Percentiles rank a stretch among this genome's conserved stretches.
Conservation (phyloP, 1,140 invertebrate species). For the Micrasema longulum region DNA sequence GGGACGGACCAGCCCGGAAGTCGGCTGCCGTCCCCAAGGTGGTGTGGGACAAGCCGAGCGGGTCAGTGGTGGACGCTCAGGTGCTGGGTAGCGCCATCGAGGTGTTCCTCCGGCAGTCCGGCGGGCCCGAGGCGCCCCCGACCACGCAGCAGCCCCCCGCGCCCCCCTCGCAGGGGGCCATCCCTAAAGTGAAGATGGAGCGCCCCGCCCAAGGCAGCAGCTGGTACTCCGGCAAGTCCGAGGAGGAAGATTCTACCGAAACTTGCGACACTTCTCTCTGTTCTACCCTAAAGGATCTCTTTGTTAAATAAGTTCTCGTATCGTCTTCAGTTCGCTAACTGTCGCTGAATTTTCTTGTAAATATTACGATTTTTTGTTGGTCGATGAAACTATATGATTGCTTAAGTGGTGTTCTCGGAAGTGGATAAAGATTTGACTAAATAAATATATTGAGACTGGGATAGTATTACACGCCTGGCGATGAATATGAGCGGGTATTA, state of each 20-base stretch:
- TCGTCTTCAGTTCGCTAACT: neutral
- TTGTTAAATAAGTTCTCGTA: conserved; percentile 74
- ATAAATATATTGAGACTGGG: conserved; percentile 46
- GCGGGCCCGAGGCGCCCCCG: conserved; percentile 59
- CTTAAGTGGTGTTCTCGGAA: conserved; percentile 1
- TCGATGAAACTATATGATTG: too few relatives aligned
- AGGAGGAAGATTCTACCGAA: conserved; percentile 75
- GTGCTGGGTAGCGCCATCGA: conserved; percentile 84
- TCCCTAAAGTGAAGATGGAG: conserved; percentile 56
- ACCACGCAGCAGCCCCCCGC: conserved; percentile 55
- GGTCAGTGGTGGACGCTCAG: conserved; percentile 81
- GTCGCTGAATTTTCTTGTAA: conserved; percentile 23
- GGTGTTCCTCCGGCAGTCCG: conserved; percentile 76
- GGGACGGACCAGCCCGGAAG: conserved; percentile 22
- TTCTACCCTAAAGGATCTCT: conserved; percentile 84
- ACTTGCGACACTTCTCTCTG: conserved; percentile 81
- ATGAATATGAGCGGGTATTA: too few relatives aligned
- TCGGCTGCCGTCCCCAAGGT: conserved; percentile 64
- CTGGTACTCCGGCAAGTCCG: conserved; percentile 70
- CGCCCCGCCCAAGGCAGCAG: conserved; percentile 42
- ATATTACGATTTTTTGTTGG: too few relatives aligned
- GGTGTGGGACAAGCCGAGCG: conserved; percentile 78
- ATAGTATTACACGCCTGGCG: too few relatives aligned
- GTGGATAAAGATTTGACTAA: conserved; percentile 21
- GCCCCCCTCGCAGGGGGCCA: conserved; percentile 55